A percentile compares a stretch with the other conserved stretches of the same genome.
Conservation (phyloP, 2,888 invertebrate genomes). For the Rhingia campestris region DNA sequence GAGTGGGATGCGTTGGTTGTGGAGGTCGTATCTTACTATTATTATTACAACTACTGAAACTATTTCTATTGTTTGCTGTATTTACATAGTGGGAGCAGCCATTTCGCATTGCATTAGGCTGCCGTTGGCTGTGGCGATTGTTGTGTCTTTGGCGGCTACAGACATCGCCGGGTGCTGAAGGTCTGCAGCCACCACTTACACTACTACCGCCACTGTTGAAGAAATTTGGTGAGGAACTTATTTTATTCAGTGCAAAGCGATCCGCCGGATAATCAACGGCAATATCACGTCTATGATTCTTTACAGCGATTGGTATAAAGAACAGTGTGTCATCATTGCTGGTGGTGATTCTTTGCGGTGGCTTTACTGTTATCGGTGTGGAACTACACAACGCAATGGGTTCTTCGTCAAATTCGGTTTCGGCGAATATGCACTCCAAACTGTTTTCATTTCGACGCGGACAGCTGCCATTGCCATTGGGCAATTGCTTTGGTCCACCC, state of each 20-base stretch:
- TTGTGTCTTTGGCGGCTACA: slow-evolving; percentile 72
- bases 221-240: slow-evolving; percentile 79
- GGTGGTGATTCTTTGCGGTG: slow-evolving; percentile 25
- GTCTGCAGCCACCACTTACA: slow-evolving; percentile 58
- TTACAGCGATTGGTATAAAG: slow-evolving; percentile 54
- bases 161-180: slow-evolving; percentile 42
- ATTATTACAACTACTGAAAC: slow-evolving; percentile 67
- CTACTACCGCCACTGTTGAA: slow-evolving; percentile 70
- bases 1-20: slow-evolving; percentile 45
- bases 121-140: slow-evolving; percentile 62
- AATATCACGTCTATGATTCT: slow-evolving; percentile 74
- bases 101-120: slow-evolving; percentile 57
- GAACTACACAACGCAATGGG: slow-evolving; percentile 78
- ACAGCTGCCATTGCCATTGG: slow-evolving; percentile 78
- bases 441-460: slow-evolving; percentile 67
- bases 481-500: slow-evolving; percentile 76
- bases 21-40: slow-evolving; percentile 63
- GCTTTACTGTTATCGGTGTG: slow-evolving; percentile 75
- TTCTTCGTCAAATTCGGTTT: slow-evolving; percentile 78
- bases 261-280: slow-evolving; percentile 79
- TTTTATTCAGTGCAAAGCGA: slow-evolving; percentile 77
- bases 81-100: slow-evolving; percentile 71
- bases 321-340: slow-evolving; percentile 65
- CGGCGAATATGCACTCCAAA: slow-evolving; percentile 74
- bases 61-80: slow-evolving; percentile 71